Evolutionary conservation across 30 jellyfish, hydroid and myxozoan genomes (phyloP), one percentile per base, ranked within the genome.

Genomic region (Clytia hemisphaerica): DNA sequence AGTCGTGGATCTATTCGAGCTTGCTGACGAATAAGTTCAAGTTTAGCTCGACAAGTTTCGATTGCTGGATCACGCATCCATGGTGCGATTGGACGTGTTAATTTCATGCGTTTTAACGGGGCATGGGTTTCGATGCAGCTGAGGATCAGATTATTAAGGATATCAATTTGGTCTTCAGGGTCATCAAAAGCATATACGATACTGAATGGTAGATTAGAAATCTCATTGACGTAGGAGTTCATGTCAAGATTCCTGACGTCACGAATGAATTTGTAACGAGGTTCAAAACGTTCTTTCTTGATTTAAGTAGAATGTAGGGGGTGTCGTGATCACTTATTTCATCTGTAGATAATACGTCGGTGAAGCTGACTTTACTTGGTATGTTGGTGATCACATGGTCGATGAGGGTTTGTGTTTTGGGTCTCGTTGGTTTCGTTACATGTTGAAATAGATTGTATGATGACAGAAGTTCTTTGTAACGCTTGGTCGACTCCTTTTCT

Each of bases 81-180:
- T 10, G 94, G 88, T 30, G 94, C 83, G 25, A 83, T 83, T 32
- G 94, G 94, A 10, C 83, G 73, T 27, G 88, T 80, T 14, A 81
- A 44, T 49, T 72, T 72, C 18, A 74, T 64, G 35, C 77, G 50
- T 72, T 71, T 81, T 67, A 72, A 64, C 32, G 88, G 88, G 16
- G 90, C 91, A 46, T 82, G 94, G 37, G 73, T 54, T 77, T 73
- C 83, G 27, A 82, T 73, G 45, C 83, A 72, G n/a, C 63, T 73
- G 44, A 31, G 64, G 57, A 82, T 61, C 15, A 82, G 64, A 45
- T 26, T 19, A 74, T 65, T 82, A 18, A 81, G 73, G 36, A 31
- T n/a, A 54, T 67, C 62, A 37, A 81, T 37, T 76, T 67, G 78
- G 34, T 81, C 94, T 25, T 81, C 74, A 14, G 86, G 80, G 59